Conservation (phyloP, 2,888 invertebrate genomes). For the Himalopsyche kuldschensis region DNA sequence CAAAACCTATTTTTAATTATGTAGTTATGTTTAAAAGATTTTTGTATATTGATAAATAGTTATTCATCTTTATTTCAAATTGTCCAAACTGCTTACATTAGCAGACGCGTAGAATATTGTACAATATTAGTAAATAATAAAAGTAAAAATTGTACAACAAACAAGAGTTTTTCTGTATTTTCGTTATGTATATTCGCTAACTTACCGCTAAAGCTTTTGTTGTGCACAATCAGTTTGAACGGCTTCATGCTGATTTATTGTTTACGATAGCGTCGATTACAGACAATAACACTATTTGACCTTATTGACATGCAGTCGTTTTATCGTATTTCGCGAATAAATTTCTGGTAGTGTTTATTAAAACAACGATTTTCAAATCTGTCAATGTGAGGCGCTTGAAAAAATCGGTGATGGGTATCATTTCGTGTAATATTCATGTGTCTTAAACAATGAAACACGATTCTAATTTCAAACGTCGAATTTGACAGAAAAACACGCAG, state of each 20-base stretch:
- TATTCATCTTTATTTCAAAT: neutral
- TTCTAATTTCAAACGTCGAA: neutral
- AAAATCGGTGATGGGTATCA: neutral
- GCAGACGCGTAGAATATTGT: neutral
- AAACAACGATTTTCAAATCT: neutral
- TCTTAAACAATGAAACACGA: neutral
- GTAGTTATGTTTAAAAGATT: too few relatives aligned
- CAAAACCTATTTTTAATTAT: too few relatives aligned
- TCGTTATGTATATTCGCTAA: conserved; percentile 34
- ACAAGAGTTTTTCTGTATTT: too few relatives aligned
- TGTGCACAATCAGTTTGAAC: conserved; percentile 78
- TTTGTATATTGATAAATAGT: too few relatives aligned
- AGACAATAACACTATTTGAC: neutral
- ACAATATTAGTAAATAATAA: neutral
- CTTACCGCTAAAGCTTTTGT: conserved; percentile 74
- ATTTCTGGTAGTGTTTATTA: neutral
- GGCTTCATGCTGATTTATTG: conserved; percentile 60
- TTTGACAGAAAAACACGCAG: neutral
- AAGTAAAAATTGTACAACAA: too few relatives aligned
- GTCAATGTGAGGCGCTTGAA: neutral
- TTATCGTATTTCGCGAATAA: neutral
- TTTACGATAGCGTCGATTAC: neutral
- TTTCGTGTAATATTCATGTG: neutral
- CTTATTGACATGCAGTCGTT: neutral
- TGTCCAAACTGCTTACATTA: neutral